Conservation (phyloP, 1,140 invertebrate genomes). For the Sycophila sp. region DNA sequence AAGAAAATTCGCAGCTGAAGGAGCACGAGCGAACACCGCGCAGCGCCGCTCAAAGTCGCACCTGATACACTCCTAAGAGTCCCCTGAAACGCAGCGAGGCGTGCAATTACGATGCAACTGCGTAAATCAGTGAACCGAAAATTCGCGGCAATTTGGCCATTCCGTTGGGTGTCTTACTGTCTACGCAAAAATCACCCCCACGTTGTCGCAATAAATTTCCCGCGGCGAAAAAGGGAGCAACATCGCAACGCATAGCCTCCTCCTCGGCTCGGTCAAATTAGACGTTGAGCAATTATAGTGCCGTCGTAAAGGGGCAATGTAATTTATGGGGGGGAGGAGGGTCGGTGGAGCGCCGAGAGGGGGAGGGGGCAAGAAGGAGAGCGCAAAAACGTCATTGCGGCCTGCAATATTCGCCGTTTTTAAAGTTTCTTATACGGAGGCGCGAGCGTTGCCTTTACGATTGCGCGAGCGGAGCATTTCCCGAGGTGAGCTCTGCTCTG, state of each 20-base stretch:
- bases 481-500: not conserved
- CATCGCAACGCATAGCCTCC: not conserved
- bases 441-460: not conserved
- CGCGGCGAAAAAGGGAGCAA: constrained; percentile 4
- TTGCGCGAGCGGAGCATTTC: not conserved
- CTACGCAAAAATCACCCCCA: not conserved
- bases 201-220: constrained; percentile 14
- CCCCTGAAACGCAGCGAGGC: not conserved
- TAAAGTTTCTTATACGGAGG: not conserved
- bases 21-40: too few species aligned
- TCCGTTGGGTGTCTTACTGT: too few species aligned
- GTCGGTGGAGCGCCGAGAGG: too few species aligned
- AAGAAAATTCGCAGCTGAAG: too few species aligned
- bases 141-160: not conserved
- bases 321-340: constrained; percentile 20
- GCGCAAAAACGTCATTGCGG: constrained; percentile 1
- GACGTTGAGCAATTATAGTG: constrained; percentile 34
- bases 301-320: constrained; percentile 19
- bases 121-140: not conserved
- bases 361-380: too few species aligned
- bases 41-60: too few species aligned
- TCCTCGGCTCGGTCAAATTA: constrained; percentile 16
- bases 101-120: not conserved
- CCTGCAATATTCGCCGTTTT: constrained; percentile 26
- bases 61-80: too few species aligned